These are phyloP conservation scores for Ditylenchus weischeri DNA, from an alignment of 2,888 invertebrate species.

Conservation along the genomic window DNA sequence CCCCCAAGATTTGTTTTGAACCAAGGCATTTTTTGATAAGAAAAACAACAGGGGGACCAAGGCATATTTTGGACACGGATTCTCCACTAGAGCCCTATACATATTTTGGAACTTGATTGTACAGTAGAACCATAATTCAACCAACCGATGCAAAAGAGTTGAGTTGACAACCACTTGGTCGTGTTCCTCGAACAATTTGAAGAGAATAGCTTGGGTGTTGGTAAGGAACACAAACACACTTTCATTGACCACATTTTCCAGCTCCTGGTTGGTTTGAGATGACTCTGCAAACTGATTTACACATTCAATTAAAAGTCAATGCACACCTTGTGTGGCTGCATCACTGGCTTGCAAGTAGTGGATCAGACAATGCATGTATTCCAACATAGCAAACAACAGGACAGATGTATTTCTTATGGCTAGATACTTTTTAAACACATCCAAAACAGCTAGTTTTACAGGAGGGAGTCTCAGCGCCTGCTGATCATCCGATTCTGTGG, in stretches of 20 bases:
- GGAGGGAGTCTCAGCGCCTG: slow-evolving; percentile 15
- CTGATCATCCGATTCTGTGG: slow-evolving; percentile 23
- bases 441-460: slow-evolving; percentile 63
- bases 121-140: too few relatives aligned
- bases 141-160: background rate
- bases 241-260: slow-evolving; percentile 1
- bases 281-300: too few relatives aligned
- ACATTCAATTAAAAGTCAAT: background rate
- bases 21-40: too few relatives aligned
- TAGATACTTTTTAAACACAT: slow-evolving; percentile 89
- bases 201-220: slow-evolving; percentile 4
- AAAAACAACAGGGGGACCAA: too few relatives aligned
- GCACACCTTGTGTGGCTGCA: background rate
- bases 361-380: slow-evolving; percentile 68
- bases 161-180: background rate
- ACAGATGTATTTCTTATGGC: slow-evolving; percentile 87
- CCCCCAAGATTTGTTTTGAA: too few relatives aligned
- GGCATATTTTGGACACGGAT: too few relatives aligned
- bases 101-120: too few relatives aligned
- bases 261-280: background rate
- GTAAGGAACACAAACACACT: background rate
- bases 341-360: slow-evolving; percentile 46
- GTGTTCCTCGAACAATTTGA: slow-evolving; percentile 5
- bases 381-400: slow-evolving; percentile 71
- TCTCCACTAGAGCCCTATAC: too few relatives aligned